phyloP scores from a whole-genome alignment of 1,140 invertebrate species.

The Drosophila sechellia region DNA sequence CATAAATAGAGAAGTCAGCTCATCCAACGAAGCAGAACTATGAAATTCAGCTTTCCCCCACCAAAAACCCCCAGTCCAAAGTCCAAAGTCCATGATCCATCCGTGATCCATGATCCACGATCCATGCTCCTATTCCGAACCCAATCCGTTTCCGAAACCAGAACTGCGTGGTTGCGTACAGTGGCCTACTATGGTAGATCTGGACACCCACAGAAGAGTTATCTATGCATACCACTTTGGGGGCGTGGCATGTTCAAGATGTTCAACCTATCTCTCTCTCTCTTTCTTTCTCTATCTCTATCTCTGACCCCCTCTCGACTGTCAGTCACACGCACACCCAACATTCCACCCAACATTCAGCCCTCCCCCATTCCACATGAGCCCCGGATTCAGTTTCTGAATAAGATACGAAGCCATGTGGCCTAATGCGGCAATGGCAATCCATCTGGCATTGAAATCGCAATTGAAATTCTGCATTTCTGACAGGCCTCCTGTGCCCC shows the following conservation, averaged over 20 bases:
- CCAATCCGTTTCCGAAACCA: conserved; percentile 52
- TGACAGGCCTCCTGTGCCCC: conserved; percentile 46
- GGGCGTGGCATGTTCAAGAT: conserved; percentile 56
- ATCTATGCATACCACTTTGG: conserved; percentile 41
- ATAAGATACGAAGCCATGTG: conserved; percentile 21
- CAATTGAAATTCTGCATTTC: conserved; percentile 57
- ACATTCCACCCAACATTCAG: conserved; percentile 28
- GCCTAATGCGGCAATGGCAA: conserved; percentile 56
- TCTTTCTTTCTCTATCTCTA: not conserved
- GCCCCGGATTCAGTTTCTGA: conserved; percentile 6
- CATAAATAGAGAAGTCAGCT: conserved; percentile 48
- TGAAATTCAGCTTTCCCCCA: conserved; percentile 26
- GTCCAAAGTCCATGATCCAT: conserved; percentile 2
- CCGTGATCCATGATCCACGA: not conserved
- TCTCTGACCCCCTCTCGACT: conserved; percentile 25
- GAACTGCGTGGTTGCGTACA: conserved; percentile 84
- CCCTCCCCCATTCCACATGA: conserved; percentile 12
- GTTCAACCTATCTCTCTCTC: conserved; percentile 20
- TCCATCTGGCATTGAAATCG: conserved; percentile 69
- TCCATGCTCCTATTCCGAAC: conserved; percentile 10
- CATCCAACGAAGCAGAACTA: conserved; percentile 39
- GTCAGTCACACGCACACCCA: conserved; percentile 30
- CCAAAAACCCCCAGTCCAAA: not conserved
- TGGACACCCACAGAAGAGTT: conserved; percentile 66
- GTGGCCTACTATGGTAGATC: conserved; percentile 84